A percentile compares a stretch with the other conserved stretches of the same genome.
Conservation (phyloP, 2,797 vertebrate genomes). For the Platalea minor region DNA sequence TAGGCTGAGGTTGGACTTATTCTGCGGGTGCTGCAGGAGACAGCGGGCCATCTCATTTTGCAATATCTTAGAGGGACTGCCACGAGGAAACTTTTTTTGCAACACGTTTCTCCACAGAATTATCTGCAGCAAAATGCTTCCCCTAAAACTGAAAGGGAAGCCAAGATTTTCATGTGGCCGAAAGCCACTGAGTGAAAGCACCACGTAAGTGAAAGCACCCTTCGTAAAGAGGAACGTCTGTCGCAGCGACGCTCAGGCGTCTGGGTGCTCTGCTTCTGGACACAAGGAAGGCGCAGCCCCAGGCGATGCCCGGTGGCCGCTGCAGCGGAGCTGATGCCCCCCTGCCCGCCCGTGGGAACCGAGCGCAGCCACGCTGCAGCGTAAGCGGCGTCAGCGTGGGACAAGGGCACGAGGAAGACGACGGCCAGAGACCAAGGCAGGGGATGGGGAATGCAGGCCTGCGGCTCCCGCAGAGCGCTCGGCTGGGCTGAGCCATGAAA, state of each 20-base stretch:
- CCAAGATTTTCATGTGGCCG: neutral
- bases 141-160: neutral
- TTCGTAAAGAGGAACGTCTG: neutral
- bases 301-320: rapidly evolving
- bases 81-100: neutral
- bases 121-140: neutral
- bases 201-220: rapidly evolving
- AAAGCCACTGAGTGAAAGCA: neutral
- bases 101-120: neutral
- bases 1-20: neutral
- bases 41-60: neutral
- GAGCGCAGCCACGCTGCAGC: neutral
- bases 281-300: neutral
- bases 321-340: neutral
- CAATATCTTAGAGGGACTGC: neutral
- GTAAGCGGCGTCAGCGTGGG: rapidly evolving
- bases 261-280: rapidly evolving
- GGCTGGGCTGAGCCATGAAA: neutral
- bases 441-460: neutral
- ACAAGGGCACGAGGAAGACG: rapidly evolving
- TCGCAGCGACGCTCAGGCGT: rapidly evolving
- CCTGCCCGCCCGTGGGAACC: neutral
- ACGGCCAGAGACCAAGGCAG: neutral
- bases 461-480: rapidly evolving
- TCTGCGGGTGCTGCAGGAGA: neutral